Evolutionary conservation across 2,797 vertebrate species (phyloP).

Genomic region (Triplophysa bombifrons): DNA sequence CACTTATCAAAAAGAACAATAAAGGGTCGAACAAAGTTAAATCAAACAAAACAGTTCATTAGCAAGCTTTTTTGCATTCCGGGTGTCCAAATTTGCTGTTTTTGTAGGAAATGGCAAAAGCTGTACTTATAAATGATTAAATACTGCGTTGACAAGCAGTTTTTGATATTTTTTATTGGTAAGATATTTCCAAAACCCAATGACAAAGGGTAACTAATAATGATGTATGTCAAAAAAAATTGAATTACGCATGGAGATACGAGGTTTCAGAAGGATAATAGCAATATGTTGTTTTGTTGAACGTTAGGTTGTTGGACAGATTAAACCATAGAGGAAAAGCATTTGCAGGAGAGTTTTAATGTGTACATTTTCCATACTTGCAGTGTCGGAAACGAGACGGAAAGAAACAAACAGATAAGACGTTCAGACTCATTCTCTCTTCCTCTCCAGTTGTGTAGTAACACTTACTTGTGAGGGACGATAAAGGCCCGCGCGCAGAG

Average conservation of each 20-base stretch:
- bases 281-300: neutral
- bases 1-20: neutral
- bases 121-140: too few relatives aligned
- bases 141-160: too few relatives aligned
- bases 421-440: neutral
- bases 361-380: neutral
- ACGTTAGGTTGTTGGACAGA: too few relatives aligned
- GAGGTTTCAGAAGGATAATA: too few relatives aligned
- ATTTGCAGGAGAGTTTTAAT: slow-evolving; percentile 10
- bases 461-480: slow-evolving; percentile 44
- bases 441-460: slow-evolving; percentile 31
- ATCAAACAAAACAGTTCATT: neutral
- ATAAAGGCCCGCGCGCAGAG: slow-evolving; percentile 15
- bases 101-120: too few relatives aligned
- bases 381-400: slow-evolving; percentile 21
- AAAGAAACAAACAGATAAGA: slow-evolving; percentile 19
- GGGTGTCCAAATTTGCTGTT: too few relatives aligned
- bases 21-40: neutral
- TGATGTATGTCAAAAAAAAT: too few relatives aligned
- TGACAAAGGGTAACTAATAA: too few relatives aligned
- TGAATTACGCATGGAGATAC: too few relatives aligned
- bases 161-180: too few relatives aligned
- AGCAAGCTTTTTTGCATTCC: neutral
- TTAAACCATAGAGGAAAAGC: neutral
- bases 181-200: too few relatives aligned